Conservation (phyloP, 2,888 invertebrate genomes). For the Polylopha cassiicola region DNA sequence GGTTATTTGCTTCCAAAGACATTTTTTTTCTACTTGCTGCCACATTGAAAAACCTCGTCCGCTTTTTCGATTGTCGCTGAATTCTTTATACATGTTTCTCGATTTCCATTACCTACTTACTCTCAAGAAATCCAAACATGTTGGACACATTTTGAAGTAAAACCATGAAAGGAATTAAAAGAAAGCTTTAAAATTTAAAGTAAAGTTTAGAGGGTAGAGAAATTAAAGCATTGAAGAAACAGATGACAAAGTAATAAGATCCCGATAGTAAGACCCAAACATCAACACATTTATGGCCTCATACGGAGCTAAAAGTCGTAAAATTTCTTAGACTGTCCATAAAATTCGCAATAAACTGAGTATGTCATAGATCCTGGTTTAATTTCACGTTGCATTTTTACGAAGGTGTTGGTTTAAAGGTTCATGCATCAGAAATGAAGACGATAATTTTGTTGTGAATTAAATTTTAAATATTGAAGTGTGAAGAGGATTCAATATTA, state of each 20-base stretch:
- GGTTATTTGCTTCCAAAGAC: too few relatives aligned
- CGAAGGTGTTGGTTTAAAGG: constrained; percentile 26
- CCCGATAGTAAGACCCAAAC: constrained; percentile 29
- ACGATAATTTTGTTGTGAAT: too few relatives aligned
- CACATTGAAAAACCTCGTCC: too few relatives aligned
- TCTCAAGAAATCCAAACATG: too few relatives aligned
- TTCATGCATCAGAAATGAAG: constrained; percentile 18
- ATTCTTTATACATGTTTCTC: too few relatives aligned
- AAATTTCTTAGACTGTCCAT: constrained; percentile 41
- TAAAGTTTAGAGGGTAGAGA: constrained; percentile 11
- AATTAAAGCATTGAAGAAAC: constrained; percentile 21
- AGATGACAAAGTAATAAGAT: constrained; percentile 26
- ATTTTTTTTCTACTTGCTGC: too few relatives aligned
- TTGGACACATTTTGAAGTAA: too few relatives aligned
- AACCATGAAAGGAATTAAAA: too few relatives aligned
- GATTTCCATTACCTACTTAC: too few relatives aligned
- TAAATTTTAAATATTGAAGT: too few relatives aligned
- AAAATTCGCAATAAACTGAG: constrained; percentile 45
- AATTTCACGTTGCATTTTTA: constrained; percentile 37
- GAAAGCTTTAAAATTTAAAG: constrained; percentile 6
- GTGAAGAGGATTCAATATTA: too few relatives aligned
- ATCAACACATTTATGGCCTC: constrained; percentile 42
- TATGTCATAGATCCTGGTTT: constrained; percentile 41
- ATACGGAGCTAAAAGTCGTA: constrained; percentile 39
- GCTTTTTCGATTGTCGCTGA: too few relatives aligned